A percentile compares a stretch with the other conserved stretches of the same genome.
Conservation (phyloP, 2,888 invertebrate genomes). For the Phaedon cochleariae region DNA sequence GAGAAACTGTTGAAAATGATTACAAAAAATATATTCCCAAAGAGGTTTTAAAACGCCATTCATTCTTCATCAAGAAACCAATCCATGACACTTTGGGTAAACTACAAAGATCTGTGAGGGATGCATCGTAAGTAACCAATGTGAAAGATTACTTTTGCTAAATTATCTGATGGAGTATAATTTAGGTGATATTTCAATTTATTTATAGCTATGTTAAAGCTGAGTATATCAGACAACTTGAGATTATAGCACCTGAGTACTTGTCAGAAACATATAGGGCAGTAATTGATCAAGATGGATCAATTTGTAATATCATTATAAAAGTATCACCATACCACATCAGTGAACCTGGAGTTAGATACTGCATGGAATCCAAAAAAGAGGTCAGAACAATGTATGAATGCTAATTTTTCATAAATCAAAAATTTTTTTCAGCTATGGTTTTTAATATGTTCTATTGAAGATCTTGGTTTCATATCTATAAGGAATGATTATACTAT, state of each 20-base stretch:
- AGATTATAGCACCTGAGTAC: conserved; percentile 84
- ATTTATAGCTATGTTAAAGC: conserved; percentile 73
- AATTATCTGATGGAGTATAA: too few relatives aligned
- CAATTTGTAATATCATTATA: conserved; percentile 72
- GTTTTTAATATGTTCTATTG: conserved; percentile 79
- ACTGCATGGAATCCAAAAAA: conserved; percentile 69
- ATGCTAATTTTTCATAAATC: too few relatives aligned
- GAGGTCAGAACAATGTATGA: conserved; percentile 63
- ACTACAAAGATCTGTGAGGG: conserved; percentile 68
- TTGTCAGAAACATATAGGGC: conserved; percentile 78
- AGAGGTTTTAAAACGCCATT: conserved; percentile 77
- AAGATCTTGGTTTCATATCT: conserved; percentile 84
- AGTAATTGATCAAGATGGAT: conserved; percentile 73
- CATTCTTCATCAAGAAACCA: conserved; percentile 78
- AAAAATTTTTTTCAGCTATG: conserved; percentile 65
- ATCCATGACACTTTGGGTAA: conserved; percentile 73
- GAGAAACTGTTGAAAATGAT: conserved; percentile 76
- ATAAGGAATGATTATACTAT: conserved; percentile 76
- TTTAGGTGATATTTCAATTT: too few relatives aligned
- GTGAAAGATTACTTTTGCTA: neutral
- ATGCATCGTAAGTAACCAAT: conserved; percentile 66
- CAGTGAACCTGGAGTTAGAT: conserved; percentile 73
- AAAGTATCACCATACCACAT: conserved; percentile 72
- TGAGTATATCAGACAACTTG: conserved; percentile 81
- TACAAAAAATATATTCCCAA: conserved; percentile 87